Percentiles rank a stretch among this genome's conserved stretches.
Evolutionary conservation across 2,888 invertebrate species (phyloP).

Genomic region (Eilema sororculum): DNA sequence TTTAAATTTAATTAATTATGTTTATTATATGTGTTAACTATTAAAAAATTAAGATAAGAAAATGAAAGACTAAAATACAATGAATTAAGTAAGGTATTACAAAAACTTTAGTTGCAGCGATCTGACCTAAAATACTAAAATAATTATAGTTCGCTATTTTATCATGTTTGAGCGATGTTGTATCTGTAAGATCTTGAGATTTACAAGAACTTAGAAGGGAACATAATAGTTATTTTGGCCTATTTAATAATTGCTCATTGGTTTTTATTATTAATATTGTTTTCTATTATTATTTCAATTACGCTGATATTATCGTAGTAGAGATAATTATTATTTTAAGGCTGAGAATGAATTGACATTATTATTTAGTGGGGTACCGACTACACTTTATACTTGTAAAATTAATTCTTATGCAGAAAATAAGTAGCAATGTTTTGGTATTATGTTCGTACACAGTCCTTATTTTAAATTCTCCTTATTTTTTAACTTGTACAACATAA

Average conservation of each 20-base stretch:
- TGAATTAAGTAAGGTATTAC: slow-evolving; percentile 27
- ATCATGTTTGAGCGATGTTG: background rate
- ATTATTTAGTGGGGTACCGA: background rate
- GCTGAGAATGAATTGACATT: slow-evolving; percentile 13
- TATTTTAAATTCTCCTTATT: background rate
- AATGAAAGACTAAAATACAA: slow-evolving; percentile 9
- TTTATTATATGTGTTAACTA: slow-evolving; percentile 58
- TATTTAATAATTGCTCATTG: slow-evolving; percentile 7
- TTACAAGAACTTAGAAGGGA: background rate
- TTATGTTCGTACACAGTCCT: background rate
- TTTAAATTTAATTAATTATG: slow-evolving; percentile 54
- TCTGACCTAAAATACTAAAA: background rate
- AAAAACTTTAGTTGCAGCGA: slow-evolving; percentile 26
- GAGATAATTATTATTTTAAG: background rate
- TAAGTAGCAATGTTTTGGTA: too few species aligned
- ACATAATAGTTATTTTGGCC: background rate
- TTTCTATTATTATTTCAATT: background rate
- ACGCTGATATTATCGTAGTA: background rate
- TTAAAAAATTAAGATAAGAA: slow-evolving; percentile 37
- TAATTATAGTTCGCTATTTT: background rate
- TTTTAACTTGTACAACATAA: background rate
- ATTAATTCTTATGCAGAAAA: background rate
- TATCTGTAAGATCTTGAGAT: background rate
- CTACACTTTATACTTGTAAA: background rate
- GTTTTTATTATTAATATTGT: background rate